phyloP scores from a whole-genome alignment of 2,888 invertebrate genomes.

The Globia sparganii region DNA sequence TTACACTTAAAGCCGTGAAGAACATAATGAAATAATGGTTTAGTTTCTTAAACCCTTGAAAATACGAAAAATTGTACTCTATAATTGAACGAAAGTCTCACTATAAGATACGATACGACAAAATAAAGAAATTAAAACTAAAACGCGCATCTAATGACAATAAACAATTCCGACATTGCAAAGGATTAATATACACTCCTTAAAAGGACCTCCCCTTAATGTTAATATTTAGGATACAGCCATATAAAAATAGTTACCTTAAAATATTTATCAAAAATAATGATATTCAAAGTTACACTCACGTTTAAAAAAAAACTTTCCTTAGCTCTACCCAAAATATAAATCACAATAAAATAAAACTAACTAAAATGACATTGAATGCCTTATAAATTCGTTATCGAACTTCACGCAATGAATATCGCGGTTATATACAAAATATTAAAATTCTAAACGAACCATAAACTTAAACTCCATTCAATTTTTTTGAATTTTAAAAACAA shows the following conservation, averaged over 20 bases:
- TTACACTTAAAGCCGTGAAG: slow-evolving; percentile 27
- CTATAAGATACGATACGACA: slow-evolving; percentile 18
- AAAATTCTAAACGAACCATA: slow-evolving; percentile 9
- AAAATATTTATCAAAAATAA: slow-evolving; percentile 59
- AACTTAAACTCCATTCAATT: slow-evolving; percentile 24
- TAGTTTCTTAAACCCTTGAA: neutral
- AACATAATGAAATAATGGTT: slow-evolving; percentile 29
- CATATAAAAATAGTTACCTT: slow-evolving; percentile 65
- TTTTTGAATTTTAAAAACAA: slow-evolving; percentile 34
- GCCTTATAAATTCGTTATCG: slow-evolving; percentile 62
- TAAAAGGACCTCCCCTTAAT: slow-evolving; percentile 53
- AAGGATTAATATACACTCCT: slow-evolving; percentile 61
- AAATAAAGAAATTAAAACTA: slow-evolving; percentile 27
- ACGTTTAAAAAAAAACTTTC: neutral
- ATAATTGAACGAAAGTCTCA: slow-evolving; percentile 35
- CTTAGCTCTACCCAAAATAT: slow-evolving; percentile 26
- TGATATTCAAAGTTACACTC: slow-evolving; percentile 29
- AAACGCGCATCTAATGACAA: slow-evolving; percentile 55
- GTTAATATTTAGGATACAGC: slow-evolving; percentile 68
- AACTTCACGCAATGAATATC: slow-evolving; percentile 44
- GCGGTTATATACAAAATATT: slow-evolving; percentile 34
- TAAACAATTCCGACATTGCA: slow-evolving; percentile 70
- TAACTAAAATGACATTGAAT: slow-evolving; percentile 62
- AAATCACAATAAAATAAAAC: slow-evolving; percentile 44
- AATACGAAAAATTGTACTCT: slow-evolving; percentile 43